These are phyloP conservation scores for Eupristina koningsbergeri DNA, from an alignment of 1,140 invertebrate genomes.

Conservation along the genomic window DNA sequence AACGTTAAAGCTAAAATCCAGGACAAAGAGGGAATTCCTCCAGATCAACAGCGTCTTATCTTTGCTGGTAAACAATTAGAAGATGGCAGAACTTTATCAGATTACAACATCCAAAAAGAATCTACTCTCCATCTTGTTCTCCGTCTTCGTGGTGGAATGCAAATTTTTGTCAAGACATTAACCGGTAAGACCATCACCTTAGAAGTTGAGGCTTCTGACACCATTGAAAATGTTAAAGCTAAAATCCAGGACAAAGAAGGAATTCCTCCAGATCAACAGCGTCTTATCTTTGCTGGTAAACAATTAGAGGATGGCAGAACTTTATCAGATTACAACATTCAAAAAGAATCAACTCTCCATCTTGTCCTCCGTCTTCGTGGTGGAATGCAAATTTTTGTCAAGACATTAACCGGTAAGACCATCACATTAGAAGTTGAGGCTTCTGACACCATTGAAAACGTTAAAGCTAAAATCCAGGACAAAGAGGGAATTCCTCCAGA, in stretches of 20 bases:
- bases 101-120: constrained; percentile 10
- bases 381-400: constrained; percentile 16
- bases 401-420: background rate
- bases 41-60: constrained; percentile 81
- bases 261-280: constrained; percentile 1
- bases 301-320: background rate
- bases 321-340: background rate
- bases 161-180: constrained; percentile 70
- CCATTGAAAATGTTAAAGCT: constrained; percentile 80
- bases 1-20: constrained; percentile 85
- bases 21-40: constrained; percentile 80
- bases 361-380: background rate
- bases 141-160: constrained; percentile 79
- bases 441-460: background rate
- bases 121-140: constrained; percentile 80
- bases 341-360: background rate
- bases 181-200: constrained; percentile 81
- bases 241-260: constrained; percentile 76
- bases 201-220: constrained; percentile 79
- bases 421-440: background rate
- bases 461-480: constrained; percentile 1
- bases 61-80: constrained; percentile 83
- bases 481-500: constrained; percentile 1
- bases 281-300: constrained; percentile 7
- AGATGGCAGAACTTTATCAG: constrained; percentile 72